These are phyloP conservation scores for Microcebus jonahi DNA, from an alignment of 2,113 vertebrate species.

Conservation along the genomic window DNA sequence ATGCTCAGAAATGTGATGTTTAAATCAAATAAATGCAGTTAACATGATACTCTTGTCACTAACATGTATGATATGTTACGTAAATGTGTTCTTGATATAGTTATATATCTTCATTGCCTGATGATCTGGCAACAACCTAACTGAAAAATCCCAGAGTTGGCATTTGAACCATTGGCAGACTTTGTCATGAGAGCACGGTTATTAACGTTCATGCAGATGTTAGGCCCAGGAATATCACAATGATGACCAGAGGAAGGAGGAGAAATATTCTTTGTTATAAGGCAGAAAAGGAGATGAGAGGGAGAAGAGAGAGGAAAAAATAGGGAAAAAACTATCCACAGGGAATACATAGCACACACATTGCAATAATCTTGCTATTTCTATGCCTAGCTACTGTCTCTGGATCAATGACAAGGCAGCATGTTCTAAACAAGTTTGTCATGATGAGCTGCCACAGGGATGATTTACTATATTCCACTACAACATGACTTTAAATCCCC, in stretches of 20 bases:
- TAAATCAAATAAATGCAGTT: background rate
- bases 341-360: background rate
- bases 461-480: background rate
- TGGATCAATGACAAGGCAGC: background rate
- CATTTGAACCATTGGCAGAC: background rate
- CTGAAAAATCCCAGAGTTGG: background rate
- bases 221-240: background rate
- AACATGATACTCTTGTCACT: background rate
- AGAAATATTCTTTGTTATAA: background rate
- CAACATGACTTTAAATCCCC: background rate
- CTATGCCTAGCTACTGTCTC: background rate
- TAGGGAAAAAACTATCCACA: background rate
- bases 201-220: background rate
- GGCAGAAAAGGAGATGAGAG: background rate
- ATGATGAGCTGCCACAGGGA: background rate
- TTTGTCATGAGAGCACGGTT: background rate
- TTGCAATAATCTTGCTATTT: background rate
- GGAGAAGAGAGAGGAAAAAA: background rate
- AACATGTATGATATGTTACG: background rate
- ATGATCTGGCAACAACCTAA: background rate
- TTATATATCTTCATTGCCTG: background rate
- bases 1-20: background rate
- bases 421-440: background rate
- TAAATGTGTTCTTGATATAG: background rate
- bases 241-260: background rate